Conservation (phyloP, 2,888 invertebrate genomes). For the Abrostola triplasia region DNA sequence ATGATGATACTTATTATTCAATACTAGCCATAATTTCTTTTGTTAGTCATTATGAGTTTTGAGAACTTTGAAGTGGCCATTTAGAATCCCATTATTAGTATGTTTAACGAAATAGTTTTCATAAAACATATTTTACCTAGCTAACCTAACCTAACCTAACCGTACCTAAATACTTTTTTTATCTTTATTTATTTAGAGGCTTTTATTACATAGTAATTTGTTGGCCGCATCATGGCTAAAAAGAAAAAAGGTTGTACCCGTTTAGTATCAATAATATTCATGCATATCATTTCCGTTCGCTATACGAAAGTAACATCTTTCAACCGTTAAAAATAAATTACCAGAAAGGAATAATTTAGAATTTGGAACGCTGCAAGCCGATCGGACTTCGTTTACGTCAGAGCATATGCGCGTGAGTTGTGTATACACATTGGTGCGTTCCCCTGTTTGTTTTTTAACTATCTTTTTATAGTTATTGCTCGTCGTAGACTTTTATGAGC, state of each 20-base stretch:
- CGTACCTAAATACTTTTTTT: too few species aligned
- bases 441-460: slow-evolving; percentile 67
- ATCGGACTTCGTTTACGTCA: slow-evolving; percentile 55
- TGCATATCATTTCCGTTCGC: slow-evolving; percentile 14
- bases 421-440: slow-evolving; percentile 59
- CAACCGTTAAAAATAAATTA: slow-evolving; percentile 20
- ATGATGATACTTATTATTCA: slow-evolving; percentile 47
- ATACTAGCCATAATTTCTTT: slow-evolving; percentile 37
- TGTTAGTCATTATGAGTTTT: slow-evolving; percentile 31
- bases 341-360: slow-evolving; percentile 31
- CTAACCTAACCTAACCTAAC: too few species aligned
- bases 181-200: too few species aligned
- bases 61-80: slow-evolving; percentile 3
- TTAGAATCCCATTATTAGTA: slow-evolving; percentile 1
- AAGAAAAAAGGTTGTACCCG: too few species aligned
- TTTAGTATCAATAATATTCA: neutral
- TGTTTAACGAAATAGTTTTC: neutral
- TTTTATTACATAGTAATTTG: too few species aligned
- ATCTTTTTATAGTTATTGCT: slow-evolving; percentile 71
- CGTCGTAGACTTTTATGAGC: slow-evolving; percentile 70
- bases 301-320: neutral
- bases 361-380: slow-evolving; percentile 44
- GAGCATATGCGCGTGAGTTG: slow-evolving; percentile 54
- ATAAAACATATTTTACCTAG: neutral
- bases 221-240: too few species aligned